phyloP scores from a whole-genome alignment of 2,113 vertebrate species.

The Ophthalmolycus amberensis region DNA sequence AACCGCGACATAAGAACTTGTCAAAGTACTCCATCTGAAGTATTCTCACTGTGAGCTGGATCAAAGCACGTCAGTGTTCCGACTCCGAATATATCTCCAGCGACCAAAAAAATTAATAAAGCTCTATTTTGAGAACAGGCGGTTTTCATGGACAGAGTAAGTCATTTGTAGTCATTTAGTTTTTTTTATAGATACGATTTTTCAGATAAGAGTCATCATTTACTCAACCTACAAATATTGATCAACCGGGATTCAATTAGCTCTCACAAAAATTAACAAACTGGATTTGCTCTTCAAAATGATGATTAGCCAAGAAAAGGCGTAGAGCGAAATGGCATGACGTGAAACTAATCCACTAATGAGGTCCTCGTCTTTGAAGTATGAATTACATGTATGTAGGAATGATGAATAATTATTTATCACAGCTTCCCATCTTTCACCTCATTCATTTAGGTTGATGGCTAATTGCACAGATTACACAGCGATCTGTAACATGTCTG shows the following conservation, averaged over 20 bases:
- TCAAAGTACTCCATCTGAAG: conserved; percentile 52
- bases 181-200: not conserved
- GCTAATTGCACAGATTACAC: not conserved
- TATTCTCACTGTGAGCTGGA: conserved; percentile 29
- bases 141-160: conserved; percentile 9
- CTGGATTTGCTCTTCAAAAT: conserved; percentile 6
- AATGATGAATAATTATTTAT: not conserved
- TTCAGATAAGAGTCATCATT: conserved; percentile 8
- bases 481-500: not conserved
- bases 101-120: conserved; percentile 22
- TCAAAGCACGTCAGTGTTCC: conserved; percentile 50
- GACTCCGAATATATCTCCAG: conserved; percentile 49
- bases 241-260: conserved; percentile 12
- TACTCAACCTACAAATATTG: conserved; percentile 29
- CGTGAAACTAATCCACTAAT: not conserved
- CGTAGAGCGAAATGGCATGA: not conserved
- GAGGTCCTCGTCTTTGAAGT: not conserved
- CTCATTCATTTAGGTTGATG: not conserved
- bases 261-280: conserved; percentile 11
- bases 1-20: conserved; percentile 33
- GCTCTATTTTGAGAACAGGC: conserved; percentile 52
- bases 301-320: not conserved
- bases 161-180: conserved; percentile 25
- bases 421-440: not conserved
- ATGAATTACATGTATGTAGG: not conserved